Percentiles rank a stretch among this genome's conserved stretches.
These are phyloP conservation scores for Liposcelis brunnea DNA, from an alignment of 2,888 invertebrate genomes.

Conservation along the genomic window DNA sequence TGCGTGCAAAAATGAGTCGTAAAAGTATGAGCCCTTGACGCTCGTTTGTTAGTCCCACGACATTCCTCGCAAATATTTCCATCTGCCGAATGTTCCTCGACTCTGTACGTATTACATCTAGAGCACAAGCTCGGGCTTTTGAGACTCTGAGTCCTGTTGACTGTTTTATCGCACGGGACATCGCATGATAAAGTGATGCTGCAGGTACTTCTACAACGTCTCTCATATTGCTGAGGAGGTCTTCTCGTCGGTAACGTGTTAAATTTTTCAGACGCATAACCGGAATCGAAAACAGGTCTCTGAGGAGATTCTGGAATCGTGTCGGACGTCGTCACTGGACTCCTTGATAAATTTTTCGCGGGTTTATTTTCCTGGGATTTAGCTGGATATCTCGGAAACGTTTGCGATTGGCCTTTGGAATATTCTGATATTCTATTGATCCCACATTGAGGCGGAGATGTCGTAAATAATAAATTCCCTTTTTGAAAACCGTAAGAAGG, in stretches of 20 bases:
- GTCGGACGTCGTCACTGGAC: slow-evolving; percentile 12
- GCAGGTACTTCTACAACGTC: slow-evolving; percentile 46
- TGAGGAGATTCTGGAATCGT: slow-evolving; percentile 17
- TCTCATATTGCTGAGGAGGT: slow-evolving; percentile 25
- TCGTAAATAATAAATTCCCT: slow-evolving; percentile 35
- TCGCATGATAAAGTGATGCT: slow-evolving; percentile 44
- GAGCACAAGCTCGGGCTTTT: slow-evolving; percentile 24
- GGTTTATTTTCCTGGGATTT: slow-evolving; percentile 12
- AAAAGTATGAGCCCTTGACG: slow-evolving; percentile 21
- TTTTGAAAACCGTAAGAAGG: slow-evolving; percentile 29
- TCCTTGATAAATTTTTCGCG: slow-evolving; percentile 13
- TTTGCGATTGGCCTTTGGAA: slow-evolving; percentile 18
- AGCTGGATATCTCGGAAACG: slow-evolving; percentile 16
- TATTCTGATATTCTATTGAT: slow-evolving; percentile 20
- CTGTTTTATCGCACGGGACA: slow-evolving; percentile 19
- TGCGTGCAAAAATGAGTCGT: slow-evolving; percentile 26
- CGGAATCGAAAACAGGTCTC: slow-evolving; percentile 32
- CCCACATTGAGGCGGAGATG: slow-evolving; percentile 26
- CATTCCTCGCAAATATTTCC: slow-evolving; percentile 30
- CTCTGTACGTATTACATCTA: slow-evolving; percentile 15
- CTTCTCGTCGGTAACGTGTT: not conserved
- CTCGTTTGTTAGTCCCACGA: slow-evolving; percentile 13
- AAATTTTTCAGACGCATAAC: too few relatives aligned
- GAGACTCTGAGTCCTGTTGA: slow-evolving; percentile 26
- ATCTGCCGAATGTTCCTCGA: slow-evolving; percentile 24